Conservation (phyloP, 2,113 vertebrate genomes). For the Tapirus terrestris region DNA sequence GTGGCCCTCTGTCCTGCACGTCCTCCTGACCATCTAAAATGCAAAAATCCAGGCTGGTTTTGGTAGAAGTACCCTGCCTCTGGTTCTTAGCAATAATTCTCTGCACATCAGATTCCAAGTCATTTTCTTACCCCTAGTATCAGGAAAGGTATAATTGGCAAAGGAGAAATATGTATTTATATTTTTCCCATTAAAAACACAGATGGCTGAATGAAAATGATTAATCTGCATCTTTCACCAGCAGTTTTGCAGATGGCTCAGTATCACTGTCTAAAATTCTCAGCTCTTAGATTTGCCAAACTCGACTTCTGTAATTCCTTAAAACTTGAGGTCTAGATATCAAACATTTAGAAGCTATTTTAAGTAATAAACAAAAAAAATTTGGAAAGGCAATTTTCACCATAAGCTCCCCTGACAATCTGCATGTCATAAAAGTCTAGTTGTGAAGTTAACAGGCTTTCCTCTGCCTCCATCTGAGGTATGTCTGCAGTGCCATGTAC, state of each 20-base stretch:
- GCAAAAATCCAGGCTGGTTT: background rate
- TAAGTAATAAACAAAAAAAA: background rate
- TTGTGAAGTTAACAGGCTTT: background rate
- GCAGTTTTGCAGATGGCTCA: conserved; percentile 76
- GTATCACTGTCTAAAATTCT: conserved; percentile 62
- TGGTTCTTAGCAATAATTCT: background rate
- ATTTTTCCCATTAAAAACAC: conserved; percentile 77
- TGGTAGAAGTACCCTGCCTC: background rate
- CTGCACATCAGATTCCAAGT: background rate
- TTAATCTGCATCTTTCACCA: conserved; percentile 74
- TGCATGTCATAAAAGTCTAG: background rate
- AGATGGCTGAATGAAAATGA: conserved; percentile 76
- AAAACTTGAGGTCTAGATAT: conserved; percentile 76
- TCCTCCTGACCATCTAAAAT: background rate
- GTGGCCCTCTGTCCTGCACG: background rate
- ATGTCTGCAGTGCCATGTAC: fast-evolving
- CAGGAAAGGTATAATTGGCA: background rate
- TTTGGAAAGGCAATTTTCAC: conserved; percentile 56
- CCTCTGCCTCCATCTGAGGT: background rate
- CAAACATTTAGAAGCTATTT: conserved; percentile 64
- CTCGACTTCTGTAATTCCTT: conserved; percentile 74
- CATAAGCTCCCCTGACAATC: background rate
- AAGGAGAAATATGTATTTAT: conserved; percentile 57
- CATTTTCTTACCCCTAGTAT: background rate
- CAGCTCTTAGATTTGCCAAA: conserved; percentile 60